Conservation (phyloP, 2,797 vertebrate species). For the Acanthurus tractus region DNA sequence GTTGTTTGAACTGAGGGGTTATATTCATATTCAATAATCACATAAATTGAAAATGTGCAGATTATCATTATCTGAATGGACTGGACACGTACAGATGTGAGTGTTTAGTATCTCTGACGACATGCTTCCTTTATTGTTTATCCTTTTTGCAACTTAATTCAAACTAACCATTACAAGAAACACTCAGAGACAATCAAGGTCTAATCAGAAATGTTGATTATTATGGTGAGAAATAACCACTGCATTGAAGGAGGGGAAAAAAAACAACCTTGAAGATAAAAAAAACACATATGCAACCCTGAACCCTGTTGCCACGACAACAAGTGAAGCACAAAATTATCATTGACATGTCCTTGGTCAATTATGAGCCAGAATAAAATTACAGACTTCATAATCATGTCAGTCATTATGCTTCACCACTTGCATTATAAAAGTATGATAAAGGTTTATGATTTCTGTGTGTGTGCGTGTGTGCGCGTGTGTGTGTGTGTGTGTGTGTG, state of each 20-base stretch:
- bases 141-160: no score
- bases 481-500: not conserved
- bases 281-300: not conserved
- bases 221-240: not conserved
- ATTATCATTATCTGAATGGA: not conserved
- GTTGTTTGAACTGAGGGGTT: no score
- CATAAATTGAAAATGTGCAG: not conserved
- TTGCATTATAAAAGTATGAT: not conserved
- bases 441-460: not conserved
- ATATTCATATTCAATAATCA: not conserved
- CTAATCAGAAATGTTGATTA: not conserved
- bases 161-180: no score
- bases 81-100: not conserved
- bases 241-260: not conserved
- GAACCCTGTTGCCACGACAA: slow-evolving; percentile 24
- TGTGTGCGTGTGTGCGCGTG: not conserved
- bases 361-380: not conserved
- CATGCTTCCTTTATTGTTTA: not conserved
- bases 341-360: not conserved
- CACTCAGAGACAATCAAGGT: not conserved
- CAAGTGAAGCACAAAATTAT: slow-evolving; percentile 2
- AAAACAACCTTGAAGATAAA: no score
- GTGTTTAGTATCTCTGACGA: not conserved
- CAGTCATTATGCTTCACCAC: not conserved
- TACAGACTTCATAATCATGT: not conserved